phyloP scores from a whole-genome alignment of 2,113 vertebrate species.

The Noctilio leporinus region DNA sequence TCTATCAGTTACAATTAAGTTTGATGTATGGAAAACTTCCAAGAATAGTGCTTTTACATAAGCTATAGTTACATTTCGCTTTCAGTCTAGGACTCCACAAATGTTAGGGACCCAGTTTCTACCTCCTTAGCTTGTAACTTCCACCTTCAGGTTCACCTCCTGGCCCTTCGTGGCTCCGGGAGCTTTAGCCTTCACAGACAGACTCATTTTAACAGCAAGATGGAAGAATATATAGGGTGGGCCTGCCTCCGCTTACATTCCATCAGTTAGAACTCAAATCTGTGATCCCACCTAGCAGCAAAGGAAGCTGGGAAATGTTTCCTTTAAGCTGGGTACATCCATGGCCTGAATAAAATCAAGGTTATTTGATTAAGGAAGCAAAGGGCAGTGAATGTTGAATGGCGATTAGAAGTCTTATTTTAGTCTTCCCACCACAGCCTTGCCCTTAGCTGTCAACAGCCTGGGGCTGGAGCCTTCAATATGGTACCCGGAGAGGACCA shows the following conservation, averaged over 20 bases:
- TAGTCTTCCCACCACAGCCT: background rate
- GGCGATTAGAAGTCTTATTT: background rate
- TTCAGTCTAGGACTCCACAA: background rate
- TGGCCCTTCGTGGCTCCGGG: background rate
- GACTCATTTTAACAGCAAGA: background rate
- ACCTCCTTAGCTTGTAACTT: background rate
- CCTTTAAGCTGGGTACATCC: background rate
- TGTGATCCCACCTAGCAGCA: background rate
- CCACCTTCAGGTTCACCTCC: background rate
- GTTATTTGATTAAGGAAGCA: background rate
- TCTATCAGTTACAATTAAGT: background rate
- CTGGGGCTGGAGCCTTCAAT: background rate
- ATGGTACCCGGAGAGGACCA: background rate
- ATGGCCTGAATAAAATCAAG: background rate
- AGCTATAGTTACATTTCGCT: background rate
- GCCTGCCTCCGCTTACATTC: background rate
- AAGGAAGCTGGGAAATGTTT: background rate
- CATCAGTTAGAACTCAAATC: background rate
- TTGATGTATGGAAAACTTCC: background rate
- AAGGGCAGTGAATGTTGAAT: background rate
- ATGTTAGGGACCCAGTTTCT: background rate
- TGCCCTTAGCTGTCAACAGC: no score
- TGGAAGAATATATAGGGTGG: background rate
- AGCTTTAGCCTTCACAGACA: background rate
- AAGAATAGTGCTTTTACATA: background rate